Base-by-base conservation (phyloP, 2,888 invertebrate genomes). In the Agrochola litura region DNA sequence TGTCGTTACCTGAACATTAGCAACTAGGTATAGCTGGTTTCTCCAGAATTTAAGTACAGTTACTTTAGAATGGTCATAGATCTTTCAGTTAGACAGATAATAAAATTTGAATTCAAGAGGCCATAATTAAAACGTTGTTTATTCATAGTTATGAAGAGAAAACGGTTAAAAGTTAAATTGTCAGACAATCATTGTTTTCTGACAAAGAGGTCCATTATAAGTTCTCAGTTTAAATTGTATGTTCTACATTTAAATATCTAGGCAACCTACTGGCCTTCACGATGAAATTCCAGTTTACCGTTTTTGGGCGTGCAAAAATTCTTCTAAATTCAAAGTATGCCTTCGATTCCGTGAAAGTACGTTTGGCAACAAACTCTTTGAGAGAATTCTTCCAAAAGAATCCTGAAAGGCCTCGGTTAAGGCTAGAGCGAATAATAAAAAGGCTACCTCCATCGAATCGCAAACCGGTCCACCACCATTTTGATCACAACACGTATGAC, bases 391-490 rank as follows among this genome's bases (percentile, higher is more conserved):
- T 72, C 5, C 25, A 41, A 58, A 73, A 61, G 10, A 68, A 72
- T 79, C 66, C 79, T 65, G 75, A 63, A 65, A 75, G 30, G 76
- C 74, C 52, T 79, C 49, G 49, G 37, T 30, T n/a, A 41, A 54
- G 67, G 14, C 25, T 66, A 46, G 66, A 65, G 49, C 25, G 63
- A 77, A 77, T 84, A 83, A 81, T 80, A 82, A 84, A 82, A 85
- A 82, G 46, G 75, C 81, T 81, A 81, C 79, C 81, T 82, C 72
- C 66, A 83, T 73, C 76, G 73, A 58, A 79, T 70, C 56, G 75
- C 76, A 86, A 89, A 89, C 89, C 89, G 89, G 89, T 89, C 78
- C 78, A 75, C 87, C 79, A 89, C 88, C 88, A 89, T 88, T 88
- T 89, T 88, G 87, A 80, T 73, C 81, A 83, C 81, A 83, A 81